phyloP scores from a whole-genome alignment of 2,888 invertebrate genomes.

The Drosophila cracens region DNA sequence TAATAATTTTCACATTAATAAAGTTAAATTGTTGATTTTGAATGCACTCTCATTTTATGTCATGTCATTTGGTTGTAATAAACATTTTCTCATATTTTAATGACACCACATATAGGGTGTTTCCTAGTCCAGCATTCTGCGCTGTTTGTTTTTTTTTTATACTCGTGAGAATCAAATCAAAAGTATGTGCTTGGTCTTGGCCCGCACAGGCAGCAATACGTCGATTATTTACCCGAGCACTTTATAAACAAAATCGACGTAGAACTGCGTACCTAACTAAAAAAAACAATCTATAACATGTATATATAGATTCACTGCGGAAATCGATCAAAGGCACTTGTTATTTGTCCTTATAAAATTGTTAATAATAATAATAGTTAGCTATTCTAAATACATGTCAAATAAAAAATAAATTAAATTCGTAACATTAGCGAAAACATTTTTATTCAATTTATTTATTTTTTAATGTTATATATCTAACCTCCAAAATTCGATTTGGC shows the following conservation, averaged over 20 bases:
- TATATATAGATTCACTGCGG: constrained; percentile 13
- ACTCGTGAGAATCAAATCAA: constrained; percentile 45
- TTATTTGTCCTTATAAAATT: background rate
- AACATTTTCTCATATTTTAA: background rate
- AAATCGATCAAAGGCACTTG: background rate
- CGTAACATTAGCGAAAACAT: background rate
- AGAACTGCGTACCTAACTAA: constrained; percentile 23
- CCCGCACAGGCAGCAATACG: constrained; percentile 58
- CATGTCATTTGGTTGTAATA: background rate
- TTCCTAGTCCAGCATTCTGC: constrained; percentile 7
- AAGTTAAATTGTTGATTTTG: background rate
- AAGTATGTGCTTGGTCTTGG: constrained; percentile 46
- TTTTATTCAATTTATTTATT: background rate
- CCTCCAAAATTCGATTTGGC: too few species aligned
- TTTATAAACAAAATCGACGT: constrained; percentile 59
- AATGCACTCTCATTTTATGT: background rate
- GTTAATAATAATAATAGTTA: too few species aligned
- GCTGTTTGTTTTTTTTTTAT: background rate
- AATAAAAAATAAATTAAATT: background rate
- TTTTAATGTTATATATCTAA: background rate
- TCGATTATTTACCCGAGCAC: constrained; percentile 55
- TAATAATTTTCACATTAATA: background rate
- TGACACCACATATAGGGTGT: constrained; percentile 6
- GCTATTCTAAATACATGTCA: too few species aligned
- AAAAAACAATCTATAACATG: constrained; percentile 37